These are phyloP conservation scores for Drosophila trapezifrons DNA, from an alignment of 1,140 invertebrate genomes.

Conservation along the genomic window DNA sequence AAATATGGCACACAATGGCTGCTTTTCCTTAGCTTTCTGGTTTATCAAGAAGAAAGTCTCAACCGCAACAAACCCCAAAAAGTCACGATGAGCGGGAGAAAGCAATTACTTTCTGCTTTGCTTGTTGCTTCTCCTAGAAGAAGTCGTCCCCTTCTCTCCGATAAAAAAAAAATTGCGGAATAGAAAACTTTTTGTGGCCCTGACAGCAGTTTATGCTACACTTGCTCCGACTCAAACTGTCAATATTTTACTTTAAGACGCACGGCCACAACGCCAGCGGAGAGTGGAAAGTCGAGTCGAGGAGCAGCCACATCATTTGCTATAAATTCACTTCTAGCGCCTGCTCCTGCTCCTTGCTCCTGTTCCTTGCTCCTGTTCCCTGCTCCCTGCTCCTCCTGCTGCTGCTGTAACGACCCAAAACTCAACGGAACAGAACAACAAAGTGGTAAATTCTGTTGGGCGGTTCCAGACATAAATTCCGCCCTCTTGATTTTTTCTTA, in stretches of 20 bases:
- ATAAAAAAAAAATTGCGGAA: slow-evolving; percentile 21
- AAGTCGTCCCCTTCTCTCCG: neutral
- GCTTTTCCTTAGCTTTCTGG: slow-evolving; percentile 18
- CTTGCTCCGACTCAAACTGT: slow-evolving; percentile 73
- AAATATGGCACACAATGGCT: slow-evolving; percentile 58
- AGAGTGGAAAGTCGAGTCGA: slow-evolving; percentile 18
- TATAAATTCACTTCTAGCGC: slow-evolving; percentile 68
- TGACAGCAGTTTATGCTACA: slow-evolving; percentile 74
- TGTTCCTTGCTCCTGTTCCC: neutral
- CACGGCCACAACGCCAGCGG: slow-evolving; percentile 27
- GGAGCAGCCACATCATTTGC: slow-evolving; percentile 68
- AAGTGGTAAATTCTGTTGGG: slow-evolving; percentile 30
- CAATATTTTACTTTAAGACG: slow-evolving; percentile 80
- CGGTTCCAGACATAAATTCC: slow-evolving; percentile 38
- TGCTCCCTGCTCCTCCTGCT: neutral
- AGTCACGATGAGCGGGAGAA: slow-evolving; percentile 67
- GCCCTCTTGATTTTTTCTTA: slow-evolving; percentile 14
- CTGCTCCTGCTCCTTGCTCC: neutral
- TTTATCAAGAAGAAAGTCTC: slow-evolving; percentile 33
- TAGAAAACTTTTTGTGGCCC: slow-evolving; percentile 65
- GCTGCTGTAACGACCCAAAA: slow-evolving; percentile 43
- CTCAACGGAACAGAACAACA: slow-evolving; percentile 41
- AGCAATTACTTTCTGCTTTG: slow-evolving; percentile 75
- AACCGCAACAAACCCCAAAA: slow-evolving; percentile 38
- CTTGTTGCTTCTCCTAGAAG: slow-evolving; percentile 69